These are phyloP conservation scores for Neogobius melanostomus DNA, from an alignment of 2,113 vertebrate species.

Conservation along the genomic window DNA sequence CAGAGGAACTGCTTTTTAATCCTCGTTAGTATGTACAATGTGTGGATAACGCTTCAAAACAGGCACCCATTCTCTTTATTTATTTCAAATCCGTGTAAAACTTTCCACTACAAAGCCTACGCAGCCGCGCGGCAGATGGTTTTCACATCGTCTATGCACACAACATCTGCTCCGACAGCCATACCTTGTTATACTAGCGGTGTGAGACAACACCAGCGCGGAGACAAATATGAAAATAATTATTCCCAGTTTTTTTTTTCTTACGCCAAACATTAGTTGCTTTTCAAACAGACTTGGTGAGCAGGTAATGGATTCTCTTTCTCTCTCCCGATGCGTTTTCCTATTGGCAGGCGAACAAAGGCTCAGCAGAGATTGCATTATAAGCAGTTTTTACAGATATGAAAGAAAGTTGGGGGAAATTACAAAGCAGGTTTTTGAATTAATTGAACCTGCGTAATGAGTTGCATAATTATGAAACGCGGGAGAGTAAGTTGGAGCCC, in stretches of 20 bases:
- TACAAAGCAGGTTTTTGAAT: conserved; percentile 56
- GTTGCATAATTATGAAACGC: conserved; percentile 66
- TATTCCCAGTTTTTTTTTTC: background rate
- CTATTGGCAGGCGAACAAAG: conserved; percentile 7
- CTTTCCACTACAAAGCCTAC: conserved; percentile 2
- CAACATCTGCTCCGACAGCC: conserved; percentile 2
- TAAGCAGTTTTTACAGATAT: conserved; percentile 4
- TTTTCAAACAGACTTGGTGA: conserved; percentile 12
- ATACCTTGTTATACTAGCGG: conserved; percentile 2
- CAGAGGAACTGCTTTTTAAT: too few relatives aligned
- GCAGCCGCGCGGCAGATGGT: background rate
- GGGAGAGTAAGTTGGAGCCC: conserved; percentile 37
- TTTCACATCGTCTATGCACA: background rate
- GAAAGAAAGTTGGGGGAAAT: conserved; percentile 40
- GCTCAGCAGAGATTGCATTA: background rate
- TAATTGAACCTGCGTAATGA: conserved; percentile 76
- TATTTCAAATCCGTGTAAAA: conserved; percentile 1
- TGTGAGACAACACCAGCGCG: background rate
- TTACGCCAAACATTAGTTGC: background rate
- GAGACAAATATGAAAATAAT: conserved; percentile 3
- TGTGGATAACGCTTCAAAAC: background rate
- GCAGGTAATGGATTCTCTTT: background rate
- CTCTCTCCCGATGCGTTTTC: background rate
- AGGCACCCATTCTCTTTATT: background rate
- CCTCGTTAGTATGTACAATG: too few relatives aligned